A percentile compares a stretch with the other conserved stretches of the same genome.
Evolutionary conservation across 2,113 vertebrate species (phyloP).

Genomic region (Calyptomena viridis): DNA sequence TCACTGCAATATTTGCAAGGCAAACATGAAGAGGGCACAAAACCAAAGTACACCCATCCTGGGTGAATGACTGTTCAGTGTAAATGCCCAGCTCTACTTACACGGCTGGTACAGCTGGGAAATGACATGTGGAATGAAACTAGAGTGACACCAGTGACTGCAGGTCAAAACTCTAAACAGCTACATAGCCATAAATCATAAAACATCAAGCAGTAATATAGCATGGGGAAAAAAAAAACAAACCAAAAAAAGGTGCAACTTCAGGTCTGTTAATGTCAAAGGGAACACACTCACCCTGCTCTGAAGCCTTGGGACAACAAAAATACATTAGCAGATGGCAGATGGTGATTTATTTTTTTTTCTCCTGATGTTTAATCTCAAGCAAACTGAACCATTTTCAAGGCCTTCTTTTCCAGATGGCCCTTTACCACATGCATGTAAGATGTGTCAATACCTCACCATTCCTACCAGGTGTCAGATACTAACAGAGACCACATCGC

Average conservation of each 20-base stretch:
- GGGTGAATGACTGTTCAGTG: not conserved
- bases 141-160: not conserved
- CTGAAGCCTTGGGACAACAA: not conserved
- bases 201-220: not conserved
- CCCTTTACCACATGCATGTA: slow-evolving; percentile 8
- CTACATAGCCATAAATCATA: not conserved
- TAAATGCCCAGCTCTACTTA: slow-evolving; percentile 5
- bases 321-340: not conserved
- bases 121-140: not conserved
- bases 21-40: not conserved
- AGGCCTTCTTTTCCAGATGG: not conserved
- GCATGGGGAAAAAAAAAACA: not conserved
- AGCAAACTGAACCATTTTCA: not conserved
- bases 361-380: not conserved
- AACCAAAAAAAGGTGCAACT: not conserved
- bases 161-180: not conserved
- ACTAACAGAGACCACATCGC: not conserved
- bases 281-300: not conserved
- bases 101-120: not conserved
- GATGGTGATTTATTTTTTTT: not conserved
- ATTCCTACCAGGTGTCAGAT: slow-evolving; percentile 18
- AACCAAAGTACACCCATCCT: not conserved
- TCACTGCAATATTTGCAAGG: not conserved
- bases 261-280: not conserved
- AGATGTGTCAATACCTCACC: slow-evolving; percentile 10